Conservation (phyloP, 2,113 vertebrate genomes). For the Excalfactoria chinensis region DNA sequence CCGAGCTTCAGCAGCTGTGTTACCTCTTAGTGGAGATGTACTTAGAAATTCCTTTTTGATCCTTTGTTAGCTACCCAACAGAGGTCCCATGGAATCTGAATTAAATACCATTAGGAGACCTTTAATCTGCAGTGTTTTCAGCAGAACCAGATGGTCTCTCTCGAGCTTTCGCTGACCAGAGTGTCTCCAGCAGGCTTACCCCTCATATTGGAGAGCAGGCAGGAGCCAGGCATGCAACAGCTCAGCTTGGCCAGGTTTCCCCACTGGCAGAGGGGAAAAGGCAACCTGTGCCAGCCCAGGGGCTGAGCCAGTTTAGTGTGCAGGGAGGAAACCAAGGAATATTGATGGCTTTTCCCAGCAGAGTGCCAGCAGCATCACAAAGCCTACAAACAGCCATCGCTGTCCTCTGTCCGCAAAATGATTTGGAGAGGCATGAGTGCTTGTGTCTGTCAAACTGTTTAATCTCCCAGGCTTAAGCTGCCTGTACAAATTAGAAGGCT, state of each 20-base stretch:
- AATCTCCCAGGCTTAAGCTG: slow-evolving; percentile 28
- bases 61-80: slow-evolving; percentile 46
- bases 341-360: background rate
- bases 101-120: slow-evolving; percentile 53
- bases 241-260: slow-evolving; percentile 30
- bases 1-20: slow-evolving; percentile 36
- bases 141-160: slow-evolving; percentile 50
- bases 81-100: slow-evolving; percentile 47
- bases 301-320: slow-evolving; percentile 4
- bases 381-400: background rate
- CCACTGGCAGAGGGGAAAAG: background rate
- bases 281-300: background rate
- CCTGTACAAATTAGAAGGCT: background rate
- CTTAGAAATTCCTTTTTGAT: slow-evolving; percentile 33
- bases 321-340: slow-evolving; percentile 50
- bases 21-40: slow-evolving; percentile 26
- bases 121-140: slow-evolving; percentile 50
- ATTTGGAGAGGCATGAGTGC: background rate
- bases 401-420: background rate
- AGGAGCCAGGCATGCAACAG: background rate
- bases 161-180: slow-evolving; percentile 20
- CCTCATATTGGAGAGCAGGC: background rate
- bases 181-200: slow-evolving; percentile 4
- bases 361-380: slow-evolving; percentile 1
- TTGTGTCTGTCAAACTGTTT: slow-evolving; percentile 4